Evolutionary conservation across 1,140 invertebrate species (phyloP).

Genomic region (Macrosteles quadrilineatus): DNA sequence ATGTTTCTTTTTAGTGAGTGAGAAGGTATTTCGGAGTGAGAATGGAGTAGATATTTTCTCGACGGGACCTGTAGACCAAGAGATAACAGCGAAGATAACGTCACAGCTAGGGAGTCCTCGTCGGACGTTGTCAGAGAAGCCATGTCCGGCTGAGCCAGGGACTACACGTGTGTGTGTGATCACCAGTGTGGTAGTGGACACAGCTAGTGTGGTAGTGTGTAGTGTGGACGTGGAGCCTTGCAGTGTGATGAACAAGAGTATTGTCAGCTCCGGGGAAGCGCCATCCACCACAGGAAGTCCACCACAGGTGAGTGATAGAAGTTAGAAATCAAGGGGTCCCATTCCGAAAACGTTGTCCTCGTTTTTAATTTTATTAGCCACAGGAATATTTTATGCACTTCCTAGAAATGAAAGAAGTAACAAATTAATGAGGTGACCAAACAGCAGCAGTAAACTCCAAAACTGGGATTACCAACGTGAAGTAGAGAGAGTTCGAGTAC

Average conservation of each 20-base stretch:
- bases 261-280: not conserved
- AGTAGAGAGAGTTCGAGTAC: too few species aligned
- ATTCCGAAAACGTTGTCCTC: too few species aligned
- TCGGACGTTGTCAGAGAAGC: not conserved
- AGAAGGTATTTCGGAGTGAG: not conserved
- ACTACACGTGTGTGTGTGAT: slow-evolving; percentile 45
- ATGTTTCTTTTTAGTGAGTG: not conserved
- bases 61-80: not conserved
- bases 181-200: slow-evolving; percentile 36
- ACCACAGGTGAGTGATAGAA: slow-evolving; percentile 40
- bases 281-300: slow-evolving; percentile 24
- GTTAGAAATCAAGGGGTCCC: too few species aligned
- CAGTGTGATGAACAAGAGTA: slow-evolving; percentile 9
- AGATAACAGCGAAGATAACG: not conserved
- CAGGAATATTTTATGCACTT: too few species aligned
- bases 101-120: not conserved
- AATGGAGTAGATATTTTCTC: not conserved
- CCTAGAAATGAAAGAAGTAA: too few species aligned
- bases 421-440: too few species aligned
- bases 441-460: too few species aligned
- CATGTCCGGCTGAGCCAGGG: slow-evolving; percentile 37
- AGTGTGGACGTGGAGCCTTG: slow-evolving; percentile 47
- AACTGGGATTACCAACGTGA: too few species aligned
- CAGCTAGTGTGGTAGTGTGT: slow-evolving; percentile 45
- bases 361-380: too few species aligned